Conservation (phyloP, 2,888 invertebrate species). For the Drosophila maculinotata region DNA sequence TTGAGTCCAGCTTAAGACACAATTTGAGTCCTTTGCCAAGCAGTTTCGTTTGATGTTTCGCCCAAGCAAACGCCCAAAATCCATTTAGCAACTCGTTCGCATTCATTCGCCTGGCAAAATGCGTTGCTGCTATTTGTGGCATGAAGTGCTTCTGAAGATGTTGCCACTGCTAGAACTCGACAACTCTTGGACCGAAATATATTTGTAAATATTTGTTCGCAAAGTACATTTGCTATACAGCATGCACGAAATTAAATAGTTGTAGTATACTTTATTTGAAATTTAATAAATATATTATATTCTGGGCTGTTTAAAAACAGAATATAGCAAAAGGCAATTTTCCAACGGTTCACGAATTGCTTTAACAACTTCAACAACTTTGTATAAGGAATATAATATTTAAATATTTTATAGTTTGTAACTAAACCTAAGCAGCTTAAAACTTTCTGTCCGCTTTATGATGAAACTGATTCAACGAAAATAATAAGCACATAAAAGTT, state of each 20-base stretch:
- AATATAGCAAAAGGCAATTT: too few species aligned
- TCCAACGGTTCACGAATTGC: too few species aligned
- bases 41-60: conserved; percentile 67
- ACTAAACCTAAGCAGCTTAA: neutral
- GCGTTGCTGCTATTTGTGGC: conserved; percentile 7
- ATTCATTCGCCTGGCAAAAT: conserved; percentile 43
- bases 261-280: too few species aligned
- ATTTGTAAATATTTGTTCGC: too few species aligned
- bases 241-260: too few species aligned
- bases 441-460: neutral
- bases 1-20: conserved; percentile 78
- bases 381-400: too few species aligned
- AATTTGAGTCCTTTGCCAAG: conserved; percentile 63
- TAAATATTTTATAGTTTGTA: neutral
- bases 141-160: conserved; percentile 1
- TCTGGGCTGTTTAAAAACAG: too few species aligned
- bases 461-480: neutral
- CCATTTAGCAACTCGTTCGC: conserved; percentile 63
- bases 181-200: too few species aligned
- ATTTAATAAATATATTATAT: too few species aligned
- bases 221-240: too few species aligned
- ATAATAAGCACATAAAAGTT: conserved; percentile 4
- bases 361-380: too few species aligned
- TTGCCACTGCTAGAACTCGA: neutral
- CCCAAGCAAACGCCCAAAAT: conserved; percentile 47